Percentiles rank a stretch among this genome's conserved stretches.
Evolutionary conservation across 2,888 invertebrate genomes (phyloP).

Genomic region (Folsomia manolachei): DNA sequence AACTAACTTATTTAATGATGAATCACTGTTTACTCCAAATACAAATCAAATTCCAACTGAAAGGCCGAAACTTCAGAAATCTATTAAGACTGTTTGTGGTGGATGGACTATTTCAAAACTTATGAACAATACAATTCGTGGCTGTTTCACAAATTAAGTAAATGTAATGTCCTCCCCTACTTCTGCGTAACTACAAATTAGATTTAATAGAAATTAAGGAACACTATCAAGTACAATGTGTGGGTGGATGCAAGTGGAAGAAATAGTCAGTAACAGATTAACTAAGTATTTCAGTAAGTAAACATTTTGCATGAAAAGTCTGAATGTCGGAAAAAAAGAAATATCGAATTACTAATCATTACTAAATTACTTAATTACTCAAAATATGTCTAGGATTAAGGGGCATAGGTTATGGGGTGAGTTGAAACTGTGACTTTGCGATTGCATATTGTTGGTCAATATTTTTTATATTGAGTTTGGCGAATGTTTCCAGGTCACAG

Average conservation of each 20-base stretch:
- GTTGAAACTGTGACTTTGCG: background rate
- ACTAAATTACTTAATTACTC: background rate
- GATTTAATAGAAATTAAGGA: background rate
- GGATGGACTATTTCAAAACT: background rate
- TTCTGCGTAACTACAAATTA: background rate
- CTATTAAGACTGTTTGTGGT: background rate
- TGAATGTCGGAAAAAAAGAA: background rate
- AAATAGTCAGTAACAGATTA: too few species aligned
- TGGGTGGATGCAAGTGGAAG: too few species aligned
- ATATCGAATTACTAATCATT: background rate
- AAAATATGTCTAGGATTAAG: background rate
- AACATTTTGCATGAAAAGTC: background rate
- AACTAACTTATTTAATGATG: background rate
- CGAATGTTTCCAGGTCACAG: background rate
- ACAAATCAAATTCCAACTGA: conserved; percentile 10
- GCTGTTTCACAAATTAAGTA: background rate
- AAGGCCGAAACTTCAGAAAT: background rate
- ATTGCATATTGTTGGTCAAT: background rate
- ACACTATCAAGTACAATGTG: too few species aligned
- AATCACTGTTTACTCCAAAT: background rate
- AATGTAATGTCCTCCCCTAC: background rate
- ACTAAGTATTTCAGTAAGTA: too few species aligned
- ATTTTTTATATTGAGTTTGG: too few species aligned
- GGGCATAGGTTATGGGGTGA: background rate
- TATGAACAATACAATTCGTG: background rate